Percentiles rank a stretch among this genome's conserved stretches.
These are phyloP conservation scores for Julus scandinavius DNA, from an alignment of 2,888 invertebrate genomes.

Conservation along the genomic window DNA sequence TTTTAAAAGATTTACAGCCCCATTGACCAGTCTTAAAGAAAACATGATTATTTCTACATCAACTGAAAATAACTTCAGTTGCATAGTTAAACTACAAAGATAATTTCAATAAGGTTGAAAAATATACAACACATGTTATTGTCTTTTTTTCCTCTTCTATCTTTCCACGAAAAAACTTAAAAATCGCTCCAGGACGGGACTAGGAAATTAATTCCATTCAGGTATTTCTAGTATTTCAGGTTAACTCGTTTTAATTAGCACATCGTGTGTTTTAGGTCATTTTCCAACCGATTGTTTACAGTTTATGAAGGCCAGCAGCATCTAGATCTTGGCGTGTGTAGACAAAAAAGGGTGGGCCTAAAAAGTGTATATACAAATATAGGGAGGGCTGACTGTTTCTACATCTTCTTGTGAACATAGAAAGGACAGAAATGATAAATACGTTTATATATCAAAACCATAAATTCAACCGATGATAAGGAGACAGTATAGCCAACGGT, in stretches of 20 bases:
- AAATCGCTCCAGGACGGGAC: not conserved
- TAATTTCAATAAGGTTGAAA: not conserved
- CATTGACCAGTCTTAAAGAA: not conserved
- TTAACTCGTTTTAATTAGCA: conserved; percentile 34
- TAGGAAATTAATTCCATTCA: not conserved
- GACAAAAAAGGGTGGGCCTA: not conserved
- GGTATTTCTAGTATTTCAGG: conserved; percentile 34
- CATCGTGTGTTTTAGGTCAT: conserved; percentile 13
- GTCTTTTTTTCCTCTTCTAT: not conserved
- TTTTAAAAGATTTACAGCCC: not conserved
- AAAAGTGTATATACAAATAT: not conserved
- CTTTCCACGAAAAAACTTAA: not conserved
- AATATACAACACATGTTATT: not conserved
- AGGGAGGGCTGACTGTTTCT: not conserved
- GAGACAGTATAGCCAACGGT: not conserved
- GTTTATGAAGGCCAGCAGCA: conserved; percentile 27
- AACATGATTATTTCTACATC: not conserved
- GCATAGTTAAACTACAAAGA: not conserved
- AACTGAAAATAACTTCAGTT: not conserved
- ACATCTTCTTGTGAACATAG: not conserved
- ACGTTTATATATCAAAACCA: not conserved
- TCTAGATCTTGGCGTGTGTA: not conserved
- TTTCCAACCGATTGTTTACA: not conserved
- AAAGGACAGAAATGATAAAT: not conserved
- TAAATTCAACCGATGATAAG: not conserved